Base-by-base conservation (phyloP, 35 echinoderm and acorn worm species). In the Holothuria glaberrima region DNA sequence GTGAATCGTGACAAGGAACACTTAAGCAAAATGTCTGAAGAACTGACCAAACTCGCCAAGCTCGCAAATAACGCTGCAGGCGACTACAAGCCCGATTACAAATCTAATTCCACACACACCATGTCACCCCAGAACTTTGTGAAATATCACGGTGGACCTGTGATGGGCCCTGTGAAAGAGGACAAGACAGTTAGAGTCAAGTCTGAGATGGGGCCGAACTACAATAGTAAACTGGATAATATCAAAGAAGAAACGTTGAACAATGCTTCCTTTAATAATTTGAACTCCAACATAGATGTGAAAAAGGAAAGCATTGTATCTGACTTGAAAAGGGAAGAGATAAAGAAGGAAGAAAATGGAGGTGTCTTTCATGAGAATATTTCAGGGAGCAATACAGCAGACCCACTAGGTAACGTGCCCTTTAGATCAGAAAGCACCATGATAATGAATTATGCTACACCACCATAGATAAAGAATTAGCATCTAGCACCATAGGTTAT, bases 21-120 rank as follows among this genome's bases (percentile, higher is more conserved):
- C 25, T 81, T 46, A 19, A 13, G 17, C 19, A 84, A 84, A 32
- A 95, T 96, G 94, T 96, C 94, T 7, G 94, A 96, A 44, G 94
- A 96, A 90, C 81, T 96, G 59, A 92, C 94, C 20, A 96, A 96
- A 57, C 82, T 96, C 54, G 94, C 94, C 80, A 92, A 96, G 67
- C 46, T 96, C 80, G 94, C 94, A 67, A 96, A 96, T 82, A 96
- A 92, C 69, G 94, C 94, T 16, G 91, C 91, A 7, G 91, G 91
- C 48, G 91, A 92, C 87, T 88, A 89, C 34, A 92, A 92, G 87
- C 90, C 92, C 12, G 93, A 90, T 71, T 75, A 91, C 0, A 54
- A 54, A 17, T 54, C 50, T 14, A 54, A 54, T 17, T 57, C 80
- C 78, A 26, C 74, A 12, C 61, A 67, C 85, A 59, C 17, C 20